Conservation (phyloP, 2,888 invertebrate species). For the Yponomeuta malinellus region DNA sequence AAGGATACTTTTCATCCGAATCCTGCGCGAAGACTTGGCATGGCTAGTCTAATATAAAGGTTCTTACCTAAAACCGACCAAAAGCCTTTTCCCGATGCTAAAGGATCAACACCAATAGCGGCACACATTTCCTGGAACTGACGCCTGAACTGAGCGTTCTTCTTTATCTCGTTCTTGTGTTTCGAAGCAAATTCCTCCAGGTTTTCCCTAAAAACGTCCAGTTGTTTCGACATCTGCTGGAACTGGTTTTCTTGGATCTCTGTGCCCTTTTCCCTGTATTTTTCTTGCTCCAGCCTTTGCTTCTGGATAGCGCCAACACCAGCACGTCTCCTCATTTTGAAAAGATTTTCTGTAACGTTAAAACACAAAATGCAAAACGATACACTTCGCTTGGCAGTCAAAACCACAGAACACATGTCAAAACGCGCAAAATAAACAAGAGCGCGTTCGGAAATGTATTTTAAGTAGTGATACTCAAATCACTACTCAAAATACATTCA, state of each 20-base stretch:
- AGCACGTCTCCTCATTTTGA: conserved; percentile 84
- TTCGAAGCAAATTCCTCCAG: conserved; percentile 97
- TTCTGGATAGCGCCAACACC: conserved; percentile 94
- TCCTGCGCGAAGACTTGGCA: too few relatives aligned
- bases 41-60: neutral
- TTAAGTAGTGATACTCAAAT: too few relatives aligned
- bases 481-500: too few relatives aligned
- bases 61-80: conserved; percentile 91
- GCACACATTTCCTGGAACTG: conserved; percentile 99
- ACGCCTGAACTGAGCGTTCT: conserved; percentile 93
- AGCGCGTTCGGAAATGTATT: too few relatives aligned
- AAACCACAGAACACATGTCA: too few relatives aligned
- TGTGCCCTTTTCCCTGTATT: conserved; percentile 93
- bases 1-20: too few relatives aligned
- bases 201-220: conserved; percentile 93
- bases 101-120: conserved; percentile 97
- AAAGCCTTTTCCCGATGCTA: conserved; percentile 97
- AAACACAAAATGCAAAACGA: neutral
- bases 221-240: conserved; percentile 94
- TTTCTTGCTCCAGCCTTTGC: conserved; percentile 89
- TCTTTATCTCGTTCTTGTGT: conserved; percentile 95
- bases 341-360: neutral
- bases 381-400: neutral
- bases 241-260: conserved; percentile 95
- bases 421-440: too few relatives aligned